Conservation (phyloP, 1,140 invertebrate genomes). For the Drosophila bocki region DNA sequence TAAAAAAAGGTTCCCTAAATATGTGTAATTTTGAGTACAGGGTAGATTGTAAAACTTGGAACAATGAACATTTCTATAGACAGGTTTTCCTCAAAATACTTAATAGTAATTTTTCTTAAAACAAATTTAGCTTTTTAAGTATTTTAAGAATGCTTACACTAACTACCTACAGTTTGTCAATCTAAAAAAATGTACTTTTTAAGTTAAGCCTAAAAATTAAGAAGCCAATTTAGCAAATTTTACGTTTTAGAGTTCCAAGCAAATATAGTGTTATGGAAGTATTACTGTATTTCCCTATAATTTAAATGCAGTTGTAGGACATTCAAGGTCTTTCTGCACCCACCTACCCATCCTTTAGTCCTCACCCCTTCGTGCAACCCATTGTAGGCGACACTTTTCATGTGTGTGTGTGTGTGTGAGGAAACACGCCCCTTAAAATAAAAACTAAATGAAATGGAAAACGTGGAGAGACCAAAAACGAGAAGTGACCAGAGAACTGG, state of each 20-base stretch:
- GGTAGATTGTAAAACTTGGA: background rate
- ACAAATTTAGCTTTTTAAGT: too few species aligned
- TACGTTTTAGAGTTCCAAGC: background rate
- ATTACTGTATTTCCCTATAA: constrained; percentile 24
- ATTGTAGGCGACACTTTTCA: constrained; percentile 57
- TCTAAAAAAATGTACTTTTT: background rate
- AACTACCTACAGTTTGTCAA: too few species aligned
- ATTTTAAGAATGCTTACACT: background rate
- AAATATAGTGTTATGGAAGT: background rate
- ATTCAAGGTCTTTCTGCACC: constrained; percentile 53
- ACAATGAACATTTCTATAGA: background rate
- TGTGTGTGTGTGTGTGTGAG: constrained; percentile 17
- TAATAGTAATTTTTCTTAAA: background rate
- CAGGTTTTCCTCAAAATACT: background rate
- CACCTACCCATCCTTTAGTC: constrained; percentile 1
- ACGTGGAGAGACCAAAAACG: constrained; percentile 51
- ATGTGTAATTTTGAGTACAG: constrained; percentile 7
- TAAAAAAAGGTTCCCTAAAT: constrained; percentile 16
- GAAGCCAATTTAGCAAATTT: background rate
- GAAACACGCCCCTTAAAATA: constrained; percentile 57
- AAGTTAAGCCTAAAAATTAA: background rate
- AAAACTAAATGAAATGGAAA: constrained; percentile 78
- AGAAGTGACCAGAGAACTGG: constrained; percentile 62
- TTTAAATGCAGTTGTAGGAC: constrained; percentile 60
- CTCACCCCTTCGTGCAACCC: background rate